Base-by-base conservation (phyloP, 2,888 invertebrate species). In the Phyto melanocephala region DNA sequence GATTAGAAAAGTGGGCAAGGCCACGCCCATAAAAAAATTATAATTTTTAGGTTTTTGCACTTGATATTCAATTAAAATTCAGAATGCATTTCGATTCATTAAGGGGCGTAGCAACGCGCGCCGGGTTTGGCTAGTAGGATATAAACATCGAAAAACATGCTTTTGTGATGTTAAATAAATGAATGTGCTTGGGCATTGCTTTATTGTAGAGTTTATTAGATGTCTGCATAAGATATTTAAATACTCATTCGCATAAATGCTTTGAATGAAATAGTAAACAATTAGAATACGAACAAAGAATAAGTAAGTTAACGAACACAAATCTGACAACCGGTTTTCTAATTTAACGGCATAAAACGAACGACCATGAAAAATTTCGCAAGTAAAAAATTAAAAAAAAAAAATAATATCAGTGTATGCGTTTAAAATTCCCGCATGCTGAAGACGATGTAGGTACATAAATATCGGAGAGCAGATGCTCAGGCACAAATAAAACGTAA, bases 391-490 rank as follows among this genome's bases (percentile, higher is more conserved):
- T 8, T 24, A 20, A 24, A 63, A 33, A 33, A 50, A 65, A 33
- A n/a, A 56, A 35, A 17, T 8, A 56, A 35, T 42, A 2, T 1
- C 37, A n/a, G n/a, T n/a, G n/a, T n/a, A n/a, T n/a, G n/a, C n/a
- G n/a, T n/a, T n/a, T n/a, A 71, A 50, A 72, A 67, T 60, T 58
- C 40, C 78, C 50, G 40, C 71, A 58, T 71, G 56, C 15, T 37
- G n/a, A 63, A 5, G 35, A 63, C 17, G 52, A 35, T 24, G 11
- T 42, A 40, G n/a, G n/a, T 22, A n/a, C n/a, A 22, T 6, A 13
- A 52, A 20, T 45, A 52, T 35, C 2, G 24, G 50, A n/a, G n/a
- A 37, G 60, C 78, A 78, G 63, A 65, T 71, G 76, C 65, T 28
- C n/a, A 72, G 52, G 76, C 45, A 13, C 33, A 20, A 45, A 20